Evolutionary conservation across 2,888 invertebrate species (phyloP).

Genomic region (Phaedon cochleariae): DNA sequence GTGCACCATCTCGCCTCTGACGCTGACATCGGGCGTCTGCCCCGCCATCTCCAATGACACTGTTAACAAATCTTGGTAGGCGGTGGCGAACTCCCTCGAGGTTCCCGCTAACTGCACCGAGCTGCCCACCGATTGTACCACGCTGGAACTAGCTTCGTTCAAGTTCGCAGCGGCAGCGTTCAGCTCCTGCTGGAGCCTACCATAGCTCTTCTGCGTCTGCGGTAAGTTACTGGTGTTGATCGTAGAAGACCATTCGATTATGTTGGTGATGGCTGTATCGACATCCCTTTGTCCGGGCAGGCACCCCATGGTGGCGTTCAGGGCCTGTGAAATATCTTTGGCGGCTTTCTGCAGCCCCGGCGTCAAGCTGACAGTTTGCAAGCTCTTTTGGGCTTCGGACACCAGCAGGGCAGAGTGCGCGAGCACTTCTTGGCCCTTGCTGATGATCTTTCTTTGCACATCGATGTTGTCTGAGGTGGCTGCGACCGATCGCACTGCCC

Average conservation of each 20-base stretch:
- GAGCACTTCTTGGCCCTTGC: conserved; percentile 74
- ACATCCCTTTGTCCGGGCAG: conserved; percentile 94
- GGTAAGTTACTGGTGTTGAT: conserved; percentile 81
- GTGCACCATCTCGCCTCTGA: conserved; percentile 81
- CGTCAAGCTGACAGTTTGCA: conserved; percentile 72
- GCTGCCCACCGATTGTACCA: conserved; percentile 79
- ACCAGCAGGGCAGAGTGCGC: conserved; percentile 43
- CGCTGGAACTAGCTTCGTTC: conserved; percentile 83
- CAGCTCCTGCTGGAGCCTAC: conserved; percentile 85
- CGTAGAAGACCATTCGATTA: conserved; percentile 78
- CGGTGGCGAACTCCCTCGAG: conserved; percentile 79
- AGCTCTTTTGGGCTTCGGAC: conserved; percentile 77
- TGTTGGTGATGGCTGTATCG: conserved; percentile 86
- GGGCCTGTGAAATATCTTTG: conserved; percentile 70
- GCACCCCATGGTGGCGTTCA: conserved; percentile 80
- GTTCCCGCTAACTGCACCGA: conserved; percentile 76
- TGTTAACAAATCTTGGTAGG: conserved; percentile 80
- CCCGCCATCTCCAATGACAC: conserved; percentile 88
- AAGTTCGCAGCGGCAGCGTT: conserved; percentile 84
- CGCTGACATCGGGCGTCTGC: conserved; percentile 78
- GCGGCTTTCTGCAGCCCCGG: conserved; percentile 77
- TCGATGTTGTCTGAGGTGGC: conserved; percentile 72
- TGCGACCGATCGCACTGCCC: conserved; percentile 75
- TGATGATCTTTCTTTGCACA: conserved; percentile 67
- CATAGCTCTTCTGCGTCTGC: conserved; percentile 74